Evolutionary conservation across 2,113 vertebrate species (phyloP), one percentile per base, ranked within the genome.

Genomic region (Anolis carolinensis): DNA sequence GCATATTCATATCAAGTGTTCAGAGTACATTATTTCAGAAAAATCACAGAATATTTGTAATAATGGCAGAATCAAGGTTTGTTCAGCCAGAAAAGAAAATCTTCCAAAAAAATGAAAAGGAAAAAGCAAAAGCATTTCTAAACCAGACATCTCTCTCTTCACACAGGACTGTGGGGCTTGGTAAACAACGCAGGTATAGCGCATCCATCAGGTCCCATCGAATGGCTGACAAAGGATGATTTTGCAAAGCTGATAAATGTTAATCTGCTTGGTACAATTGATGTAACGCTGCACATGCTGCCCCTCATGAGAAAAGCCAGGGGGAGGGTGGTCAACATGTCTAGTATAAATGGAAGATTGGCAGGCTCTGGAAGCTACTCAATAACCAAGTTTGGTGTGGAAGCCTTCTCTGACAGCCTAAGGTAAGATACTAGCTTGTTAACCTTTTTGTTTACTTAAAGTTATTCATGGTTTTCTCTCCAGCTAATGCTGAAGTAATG

Each of bases 341-440:
- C 97, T 89, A 98, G 97, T 13, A 84, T 94, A 23, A 89, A 95
- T 79, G 97, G 97, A 62, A 94, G 94, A 0, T 1, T 98, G 7
- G 81, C 96, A 25, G 1, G 74, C 0, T 67, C 92, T 0, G 96
- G 97, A 0, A 97, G 96, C 0, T 97, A 98, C 90, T 96, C 95
- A 3, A 82, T 97, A 80, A 96, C 97, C 62, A 97, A 97, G 90
- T 95, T 91, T 52, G 97, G 96, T 0, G 96, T 97, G 3, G 97
- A 98, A 86, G 96, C 96, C 59, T 97, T 98, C 90, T 97, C 97
- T 6, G 97, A 98, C 92, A 96, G 94, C 30, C 92, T 97, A 9
- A 92, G 97, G 97, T 98, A 89, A 96, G 71, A 48, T 63, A 13
- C 3, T 62, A 75, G 32, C 21, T 34, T 34, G 10, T 55, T 55